Evolutionary conservation across 2,113 vertebrate species (phyloP), one percentile per base, ranked within the genome.

Genomic region (Lota lota): DNA sequence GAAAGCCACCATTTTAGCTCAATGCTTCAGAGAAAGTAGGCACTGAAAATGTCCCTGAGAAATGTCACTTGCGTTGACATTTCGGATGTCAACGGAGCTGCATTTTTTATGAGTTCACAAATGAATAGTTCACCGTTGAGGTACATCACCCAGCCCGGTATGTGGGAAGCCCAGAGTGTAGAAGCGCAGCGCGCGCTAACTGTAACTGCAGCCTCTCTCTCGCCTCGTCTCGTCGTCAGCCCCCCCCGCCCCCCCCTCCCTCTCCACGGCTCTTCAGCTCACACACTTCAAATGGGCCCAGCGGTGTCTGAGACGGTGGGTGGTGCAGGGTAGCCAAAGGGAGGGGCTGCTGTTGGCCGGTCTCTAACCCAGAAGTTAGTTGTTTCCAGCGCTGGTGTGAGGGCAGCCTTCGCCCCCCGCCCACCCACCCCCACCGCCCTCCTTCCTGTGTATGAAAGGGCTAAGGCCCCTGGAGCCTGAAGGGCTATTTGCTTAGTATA

Each of bases 401-500:
- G 60, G 68, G 68, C 58, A 64, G 59, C 70, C 60, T 57, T 66
- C 73, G 51, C 73, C 59, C 28, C 47, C 74, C 19, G 1, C 5
- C 22, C 54, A 33, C 61, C 21, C 61, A 12, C 16, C 1, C 24
- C 7, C 63, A 17, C 54, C 54, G 15, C 54, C 16, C 24, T 7
- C 22, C 15, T 60, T 69, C 70, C 69, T 22, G 22, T 77, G 80
- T 79, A 80, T 85, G 73, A 72, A 85, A 83, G 75, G 79, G 75
- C 77, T 79, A 72, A 54, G 68, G 76, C 75, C 88, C 82, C 87
- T 71, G 73, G 87, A 86, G 86, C 79, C 73, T 82, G 76, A 83
- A 87, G 83, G 74, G 78, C 85, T 88, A 88, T 89, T 88, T 91
- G 85, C 80, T 72, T 73, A 78, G 76, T n/a, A 53, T 92, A 91